Conservation (phyloP, 2,113 vertebrate genomes). For the Cryptotis parvus region DNA sequence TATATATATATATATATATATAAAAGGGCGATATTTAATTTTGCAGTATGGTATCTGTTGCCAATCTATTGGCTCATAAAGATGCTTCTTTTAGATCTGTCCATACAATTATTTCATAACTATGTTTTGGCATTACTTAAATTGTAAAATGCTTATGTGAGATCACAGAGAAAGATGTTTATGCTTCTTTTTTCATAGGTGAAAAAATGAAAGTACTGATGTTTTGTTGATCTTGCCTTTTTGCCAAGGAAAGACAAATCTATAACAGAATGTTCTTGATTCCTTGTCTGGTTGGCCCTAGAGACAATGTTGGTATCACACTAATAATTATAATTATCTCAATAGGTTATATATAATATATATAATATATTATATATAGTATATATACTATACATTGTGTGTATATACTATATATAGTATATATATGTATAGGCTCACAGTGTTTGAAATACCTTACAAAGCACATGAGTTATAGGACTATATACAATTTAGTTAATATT, state of each 20-base stretch:
- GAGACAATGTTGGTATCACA: background rate
- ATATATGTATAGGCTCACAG: background rate
- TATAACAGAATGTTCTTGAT: background rate
- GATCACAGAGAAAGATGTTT: background rate
- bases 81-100: background rate
- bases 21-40: slow-evolving; percentile 34
- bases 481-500: slow-evolving; percentile 13
- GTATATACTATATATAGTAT: too few species aligned
- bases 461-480: background rate
- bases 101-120: slow-evolving; percentile 16
- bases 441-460: background rate
- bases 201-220: background rate
- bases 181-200: background rate
- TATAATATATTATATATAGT: too few species aligned
- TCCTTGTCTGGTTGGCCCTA: background rate
- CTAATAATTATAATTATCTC: background rate
- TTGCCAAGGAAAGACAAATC: background rate
- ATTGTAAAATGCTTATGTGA: background rate
- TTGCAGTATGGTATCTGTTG: slow-evolving; percentile 20
- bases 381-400: too few species aligned
- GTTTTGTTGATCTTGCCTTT: background rate
- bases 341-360: background rate
- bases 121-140: background rate
- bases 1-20: too few species aligned
- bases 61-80: background rate